A percentile compares a stretch with the other conserved stretches of the same genome.
Conservation (phyloP, 2,797 vertebrate species). For the Takifugu ocellatus region DNA sequence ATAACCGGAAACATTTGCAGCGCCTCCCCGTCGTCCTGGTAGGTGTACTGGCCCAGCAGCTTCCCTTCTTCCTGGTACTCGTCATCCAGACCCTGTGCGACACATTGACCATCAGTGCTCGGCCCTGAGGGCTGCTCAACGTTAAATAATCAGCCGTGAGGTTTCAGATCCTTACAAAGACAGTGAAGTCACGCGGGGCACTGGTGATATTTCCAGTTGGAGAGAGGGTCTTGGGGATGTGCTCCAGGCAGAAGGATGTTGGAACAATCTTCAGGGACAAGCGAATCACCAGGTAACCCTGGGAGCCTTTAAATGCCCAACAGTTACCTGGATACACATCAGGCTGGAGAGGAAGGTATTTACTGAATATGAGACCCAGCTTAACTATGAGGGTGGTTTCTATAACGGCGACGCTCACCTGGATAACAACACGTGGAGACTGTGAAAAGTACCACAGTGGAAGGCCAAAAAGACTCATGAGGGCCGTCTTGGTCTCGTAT, state of each 20-base stretch:
- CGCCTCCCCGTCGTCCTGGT: constrained; percentile 86
- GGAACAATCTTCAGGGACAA: constrained; percentile 85
- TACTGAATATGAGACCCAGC: neutral
- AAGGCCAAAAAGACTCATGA: constrained; percentile 92
- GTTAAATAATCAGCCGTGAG: neutral
- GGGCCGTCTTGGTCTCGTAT: constrained; percentile 89
- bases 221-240: constrained; percentile 88
- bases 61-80: constrained; percentile 90
- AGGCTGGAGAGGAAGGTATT: constrained; percentile 70
- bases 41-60: constrained; percentile 83
- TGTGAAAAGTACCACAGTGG: constrained; percentile 95
- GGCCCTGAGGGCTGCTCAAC: neutral
- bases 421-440: constrained; percentile 92
- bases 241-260: constrained; percentile 87
- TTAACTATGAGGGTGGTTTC: neutral
- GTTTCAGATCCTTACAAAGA: constrained; percentile 77
- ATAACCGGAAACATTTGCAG: constrained; percentile 84
- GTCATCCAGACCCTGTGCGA: constrained; percentile 84
- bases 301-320: constrained; percentile 94
- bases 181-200: constrained; percentile 86
- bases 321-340: constrained; percentile 96
- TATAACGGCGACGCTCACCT: constrained; percentile 74
- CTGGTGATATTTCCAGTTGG: constrained; percentile 91
- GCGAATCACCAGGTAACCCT: constrained; percentile 90
- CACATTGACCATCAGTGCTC: constrained; percentile 13